These are phyloP conservation scores for Siphamia tubifer DNA, from an alignment of 2,113 vertebrate genomes.

Conservation along the genomic window DNA sequence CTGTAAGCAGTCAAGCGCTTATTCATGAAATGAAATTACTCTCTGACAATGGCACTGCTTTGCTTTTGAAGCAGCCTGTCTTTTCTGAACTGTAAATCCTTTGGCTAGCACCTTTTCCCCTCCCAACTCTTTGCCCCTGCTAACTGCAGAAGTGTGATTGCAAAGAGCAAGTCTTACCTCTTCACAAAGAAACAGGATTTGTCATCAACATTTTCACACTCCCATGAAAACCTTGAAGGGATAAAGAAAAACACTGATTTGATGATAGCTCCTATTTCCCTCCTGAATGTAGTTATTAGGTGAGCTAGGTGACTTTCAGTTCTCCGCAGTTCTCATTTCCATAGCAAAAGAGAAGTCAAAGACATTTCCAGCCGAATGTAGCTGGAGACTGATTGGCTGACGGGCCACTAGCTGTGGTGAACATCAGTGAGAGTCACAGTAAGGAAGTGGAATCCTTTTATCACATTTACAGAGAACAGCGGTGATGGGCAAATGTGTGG, in stretches of 20 bases:
- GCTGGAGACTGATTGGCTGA: constrained; percentile 30
- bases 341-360: constrained; percentile 49
- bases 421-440: constrained; percentile 2
- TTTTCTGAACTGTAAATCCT: constrained; percentile 76
- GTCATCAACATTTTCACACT: constrained; percentile 64
- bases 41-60: constrained; percentile 74
- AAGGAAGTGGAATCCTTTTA: neutral
- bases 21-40: constrained; percentile 82
- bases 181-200: constrained; percentile 66
- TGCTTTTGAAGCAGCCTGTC: constrained; percentile 71
- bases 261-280: constrained; percentile 49
- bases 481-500: neutral
- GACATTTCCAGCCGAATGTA: constrained; percentile 28
- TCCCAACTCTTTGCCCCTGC: constrained; percentile 33
- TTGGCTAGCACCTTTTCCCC: constrained; percentile 45
- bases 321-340: constrained; percentile 39
- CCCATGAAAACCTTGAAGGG: constrained; percentile 25
- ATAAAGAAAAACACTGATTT: constrained; percentile 66
- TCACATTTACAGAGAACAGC: neutral
- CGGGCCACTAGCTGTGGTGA: constrained; percentile 18
- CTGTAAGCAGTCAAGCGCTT: constrained; percentile 76
- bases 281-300: constrained; percentile 14
- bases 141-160: constrained; percentile 46
- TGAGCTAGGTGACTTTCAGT: constrained; percentile 25
- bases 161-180: constrained; percentile 50